Base-by-base conservation (phyloP, 2,113 vertebrate species). In the Anser brachyrhynchus region DNA sequence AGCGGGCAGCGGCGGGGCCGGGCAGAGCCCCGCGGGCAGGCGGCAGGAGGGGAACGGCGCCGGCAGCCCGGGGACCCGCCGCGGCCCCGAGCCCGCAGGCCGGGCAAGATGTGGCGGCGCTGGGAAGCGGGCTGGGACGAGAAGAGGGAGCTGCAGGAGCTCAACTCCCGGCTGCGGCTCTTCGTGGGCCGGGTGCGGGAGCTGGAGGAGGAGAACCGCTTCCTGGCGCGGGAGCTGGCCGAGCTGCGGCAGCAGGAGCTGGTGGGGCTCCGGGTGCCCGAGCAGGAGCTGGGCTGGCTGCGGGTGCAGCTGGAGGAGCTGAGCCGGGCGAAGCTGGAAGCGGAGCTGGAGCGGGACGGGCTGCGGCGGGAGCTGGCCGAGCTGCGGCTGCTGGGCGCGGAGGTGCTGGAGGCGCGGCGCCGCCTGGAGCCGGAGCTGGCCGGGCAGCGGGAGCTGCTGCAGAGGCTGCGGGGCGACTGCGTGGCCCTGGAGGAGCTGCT, bases 171-270 rank as follows among this genome's bases (percentile, higher is more conserved):
- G 77, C 98, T 99, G 51, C 84, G 96, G 31, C 98, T 98, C 46
- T 99, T 99, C 74, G 97, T 99, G 69, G 96, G 97, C 89, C 98
- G 98, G 64, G 98, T 99, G 31, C 98, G 98, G 94, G 98, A 99
- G 91, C 87, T 99, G 95, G 99, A 99, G 93, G 95, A 95, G 80
- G 94, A 96, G 89, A 95, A 96, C 93, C 96, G 95, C 62, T 95
- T 93, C 44, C 98, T 99, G 37, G 96, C 98, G 52, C 97, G 97
- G 84, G 98, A 98, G 59, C 90, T 97, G 90, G 97, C 97, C 69
- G 96, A 95, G 84, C 75, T 95, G 87, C 89, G 96, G 73, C 84
- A 92, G 80, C 96, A 93, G 84, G 98, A 99, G 93, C 84, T 95
- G 87, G 7, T 84, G 22, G 96, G 95, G 87, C 87, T 96, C 13